A percentile compares a stretch with the other conserved stretches of the same genome.
Conservation (phyloP, 2,888 invertebrate genomes). For the Lagria hirta region DNA sequence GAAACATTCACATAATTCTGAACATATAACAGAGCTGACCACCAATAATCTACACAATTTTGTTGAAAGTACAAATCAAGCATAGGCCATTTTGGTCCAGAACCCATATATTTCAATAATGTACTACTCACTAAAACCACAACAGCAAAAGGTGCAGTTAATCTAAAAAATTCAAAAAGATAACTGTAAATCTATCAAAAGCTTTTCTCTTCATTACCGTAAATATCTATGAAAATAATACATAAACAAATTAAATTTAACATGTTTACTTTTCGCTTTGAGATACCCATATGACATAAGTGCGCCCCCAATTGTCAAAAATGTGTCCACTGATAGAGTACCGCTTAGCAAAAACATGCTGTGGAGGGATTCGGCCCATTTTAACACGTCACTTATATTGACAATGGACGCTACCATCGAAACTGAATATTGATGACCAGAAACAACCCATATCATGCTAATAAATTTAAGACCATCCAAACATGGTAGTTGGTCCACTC, state of each 20-base stretch:
- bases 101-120: conserved; percentile 53
- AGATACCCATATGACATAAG: conserved; percentile 31
- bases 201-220: conserved; percentile 25
- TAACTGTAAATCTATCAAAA: conserved; percentile 42
- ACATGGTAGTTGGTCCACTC: conserved; percentile 38
- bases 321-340: conserved; percentile 31
- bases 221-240: conserved; percentile 31
- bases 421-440: conserved; percentile 46
- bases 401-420: conserved; percentile 9
- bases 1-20: conserved; percentile 40
- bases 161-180: conserved; percentile 46
- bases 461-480: conserved; percentile 39
- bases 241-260: conserved; percentile 28
- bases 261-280: conserved; percentile 24
- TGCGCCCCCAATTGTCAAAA: conserved; percentile 28
- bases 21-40: conserved; percentile 40
- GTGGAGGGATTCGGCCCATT: conserved; percentile 20
- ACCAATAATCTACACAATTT: conserved; percentile 41
- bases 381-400: conserved; percentile 18
- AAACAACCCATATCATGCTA: conserved; percentile 53
- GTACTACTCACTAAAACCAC: conserved; percentile 54
- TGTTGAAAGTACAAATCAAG: conserved; percentile 29
- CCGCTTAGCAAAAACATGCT: conserved; percentile 29
- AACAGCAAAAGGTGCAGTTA: conserved; percentile 57
- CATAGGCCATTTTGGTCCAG: conserved; percentile 56